phyloP scores from a whole-genome alignment of 37 sponge, comb jelly and placozoan species.

The Beroe forskalii region DNA sequence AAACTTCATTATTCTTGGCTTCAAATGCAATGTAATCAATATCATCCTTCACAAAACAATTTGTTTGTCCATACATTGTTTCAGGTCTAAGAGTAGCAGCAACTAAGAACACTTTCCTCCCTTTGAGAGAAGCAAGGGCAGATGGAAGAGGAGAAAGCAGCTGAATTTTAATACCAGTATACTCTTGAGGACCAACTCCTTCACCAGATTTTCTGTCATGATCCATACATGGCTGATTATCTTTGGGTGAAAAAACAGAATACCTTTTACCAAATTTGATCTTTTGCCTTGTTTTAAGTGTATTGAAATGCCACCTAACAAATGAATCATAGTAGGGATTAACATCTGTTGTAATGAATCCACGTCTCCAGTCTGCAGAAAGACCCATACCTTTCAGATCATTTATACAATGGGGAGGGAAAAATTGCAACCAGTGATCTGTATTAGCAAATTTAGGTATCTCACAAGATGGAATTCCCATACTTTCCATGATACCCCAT shows the following conservation, averaged over 20 bases:
- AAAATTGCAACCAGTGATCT: slow-evolving; percentile 86
- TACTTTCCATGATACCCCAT: slow-evolving; percentile 92
- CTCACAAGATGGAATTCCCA: slow-evolving; percentile 80
- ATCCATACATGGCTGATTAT: slow-evolving; percentile 98
- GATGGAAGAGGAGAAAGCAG: slow-evolving; percentile 78
- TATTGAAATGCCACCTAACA: slow-evolving; percentile 93
- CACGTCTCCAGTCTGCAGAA: slow-evolving; percentile 94
- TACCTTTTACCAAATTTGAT: slow-evolving; percentile 97
- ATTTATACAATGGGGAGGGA: slow-evolving; percentile 79
- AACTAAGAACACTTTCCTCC: slow-evolving; percentile 80
- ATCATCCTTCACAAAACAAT: slow-evolving; percentile 93
- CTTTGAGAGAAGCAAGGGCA: slow-evolving; percentile 63
- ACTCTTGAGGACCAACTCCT: slow-evolving; percentile 98
- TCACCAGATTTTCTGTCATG: slow-evolving; percentile 95
- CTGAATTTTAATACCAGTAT: slow-evolving; percentile 96
- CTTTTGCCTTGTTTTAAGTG: slow-evolving; percentile 82
- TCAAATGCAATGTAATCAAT: slow-evolving; percentile 87
- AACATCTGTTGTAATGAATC: slow-evolving; percentile 96
- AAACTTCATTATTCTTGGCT: slow-evolving; percentile 76
- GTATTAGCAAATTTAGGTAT: slow-evolving; percentile 90
- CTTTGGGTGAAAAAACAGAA: slow-evolving; percentile 88
- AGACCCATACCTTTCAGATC: slow-evolving; percentile 86
- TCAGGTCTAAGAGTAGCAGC: slow-evolving; percentile 98
- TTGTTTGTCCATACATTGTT: slow-evolving; percentile 99
- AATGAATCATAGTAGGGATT: slow-evolving; percentile 99